Conservation (phyloP, 1,140 invertebrate genomes). For the Tetraneura akinire region DNA sequence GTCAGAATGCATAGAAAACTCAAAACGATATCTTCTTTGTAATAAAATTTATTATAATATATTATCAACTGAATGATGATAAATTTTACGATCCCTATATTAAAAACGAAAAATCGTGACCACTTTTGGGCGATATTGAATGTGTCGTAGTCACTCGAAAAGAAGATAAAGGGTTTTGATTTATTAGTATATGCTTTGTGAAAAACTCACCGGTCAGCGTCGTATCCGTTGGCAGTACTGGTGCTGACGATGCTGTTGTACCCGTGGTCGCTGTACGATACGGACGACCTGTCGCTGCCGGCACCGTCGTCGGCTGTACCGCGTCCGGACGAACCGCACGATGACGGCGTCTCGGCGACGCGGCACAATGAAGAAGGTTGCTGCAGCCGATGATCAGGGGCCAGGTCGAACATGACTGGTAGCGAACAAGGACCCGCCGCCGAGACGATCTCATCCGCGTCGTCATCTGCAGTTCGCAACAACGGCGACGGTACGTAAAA, state of each 20-base stretch:
- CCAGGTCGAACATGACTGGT: conserved; percentile 55
- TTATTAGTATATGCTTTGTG: too few relatives aligned
- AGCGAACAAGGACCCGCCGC: conserved; percentile 43
- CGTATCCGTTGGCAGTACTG: neutral
- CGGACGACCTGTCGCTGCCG: conserved; percentile 53
- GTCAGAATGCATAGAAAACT: neutral
- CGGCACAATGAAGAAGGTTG: conserved; percentile 50
- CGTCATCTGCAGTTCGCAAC: conserved; percentile 54
- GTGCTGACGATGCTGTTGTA: conserved; percentile 54
- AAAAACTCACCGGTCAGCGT: conserved; percentile 8
- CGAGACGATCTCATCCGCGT: conserved; percentile 63
- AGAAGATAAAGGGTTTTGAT: too few relatives aligned
- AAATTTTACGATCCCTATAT: too few relatives aligned
- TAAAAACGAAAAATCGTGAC: too few relatives aligned
- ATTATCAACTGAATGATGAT: too few relatives aligned
- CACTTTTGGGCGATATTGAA: too few relatives aligned
- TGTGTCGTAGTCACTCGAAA: too few relatives aligned
- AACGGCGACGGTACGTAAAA: conserved; percentile 67
- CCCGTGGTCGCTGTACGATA: conserved; percentile 54
- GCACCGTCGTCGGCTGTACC: conserved; percentile 54
- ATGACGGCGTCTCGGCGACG: conserved; percentile 51
- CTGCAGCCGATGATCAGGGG: conserved; percentile 54
- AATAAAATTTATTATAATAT: too few relatives aligned
- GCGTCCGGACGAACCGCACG: conserved; percentile 52
- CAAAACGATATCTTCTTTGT: too few relatives aligned